Base-by-base conservation (phyloP, 2,113 vertebrate genomes). In the Colaptes auratus region DNA sequence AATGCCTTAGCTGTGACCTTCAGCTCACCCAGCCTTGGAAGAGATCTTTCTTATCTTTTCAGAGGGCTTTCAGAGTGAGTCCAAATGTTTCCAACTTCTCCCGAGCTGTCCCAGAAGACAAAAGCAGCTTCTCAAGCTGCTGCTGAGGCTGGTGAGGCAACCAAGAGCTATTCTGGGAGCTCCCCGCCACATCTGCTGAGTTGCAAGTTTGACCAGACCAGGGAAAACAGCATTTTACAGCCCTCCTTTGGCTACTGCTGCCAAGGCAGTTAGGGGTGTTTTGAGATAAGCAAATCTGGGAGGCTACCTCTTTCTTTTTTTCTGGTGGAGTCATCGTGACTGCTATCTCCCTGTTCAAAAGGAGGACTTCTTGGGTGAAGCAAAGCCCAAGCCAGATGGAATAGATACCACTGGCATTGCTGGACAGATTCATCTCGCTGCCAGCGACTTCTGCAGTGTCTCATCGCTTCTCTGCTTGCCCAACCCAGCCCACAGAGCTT, bases 171-270 rank as follows among this genome's bases (percentile, higher is more conserved):
- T 96, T 97, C 55, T 76, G 70, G 86, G 96, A 95, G 46, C 95
- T 95, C 70, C 55, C n/a, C 65, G 46, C 93, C 88, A 52, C 93
- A 94, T 84, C 23, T 75, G 94, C 94, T 97, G 95, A 95, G 88
- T 91, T 19, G 91, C 35, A 5, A 88, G 80, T 94, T 95, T 9
- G 2, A 56, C 88, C 90, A 92, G 92, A 84, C 66, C 86, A 59
- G 55, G 70, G 93, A 94, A 95, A 92, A 92, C 91, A 93, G 53
- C 61, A 8, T 82, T 94, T 91, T 75, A 55, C 64, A 82, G 82
- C 77, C 72, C 74, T 90, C 67, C 77, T 78, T 93, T 93, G 73
- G 65, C 78, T 93, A 18, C 53, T 0, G 27, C 86, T 91, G 83
- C 93, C 93, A 93, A 94, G 86, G 80, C 94, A 90, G 70, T 84